Evolutionary conservation across 2,113 vertebrate genomes (phyloP), one percentile per base, ranked within the genome.

Genomic region (Caranx ignobilis): DNA sequence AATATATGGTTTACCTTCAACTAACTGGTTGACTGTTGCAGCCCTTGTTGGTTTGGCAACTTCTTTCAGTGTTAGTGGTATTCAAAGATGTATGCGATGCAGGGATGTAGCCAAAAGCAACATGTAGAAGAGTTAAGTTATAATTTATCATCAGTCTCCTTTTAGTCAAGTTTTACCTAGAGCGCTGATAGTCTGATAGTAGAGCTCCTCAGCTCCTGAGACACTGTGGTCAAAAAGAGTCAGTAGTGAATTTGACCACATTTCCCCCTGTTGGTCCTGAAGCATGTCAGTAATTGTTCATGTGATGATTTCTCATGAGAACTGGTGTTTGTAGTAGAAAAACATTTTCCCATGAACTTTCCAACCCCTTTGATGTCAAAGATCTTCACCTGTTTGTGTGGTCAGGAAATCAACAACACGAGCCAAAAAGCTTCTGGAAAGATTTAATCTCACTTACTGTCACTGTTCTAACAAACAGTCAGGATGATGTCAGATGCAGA

Each of bases 391-490:
- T 0, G 34, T 41, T 12, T 6, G n/a, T 62, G 35, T 11, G 9
- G 6, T 41, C 21, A 63, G 34, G 9, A 89, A 88, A 43, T 0
- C 26, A 26, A 87, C 67, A 66, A 86, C 71, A 87, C 21, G 4
- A 87, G 71, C 31, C 81, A 75, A 80, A 71, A 85, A 91, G 82
- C 70, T 86, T 89, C 87, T 90, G 91, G 65, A 91, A 92, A 92
- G 83, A 77, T 92, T 92, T 91, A 92, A 91, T 92, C 81, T 92
- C 88, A 91, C 79, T 63, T 85, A 80, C 57, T 87, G 85, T 74
- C 83, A 91, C 88, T 90, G 87, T 85, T 91, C 85, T 86, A 89
- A 88, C 89, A 89, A 88, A 92, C 88, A 88, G 83, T 86, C 72
- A 82, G 73, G 77, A 83, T 61, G 72, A 88, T 79, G 86, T 74